Evolutionary conservation across 2,113 vertebrate genomes (phyloP).

Genomic region (Hippolais icterina): DNA sequence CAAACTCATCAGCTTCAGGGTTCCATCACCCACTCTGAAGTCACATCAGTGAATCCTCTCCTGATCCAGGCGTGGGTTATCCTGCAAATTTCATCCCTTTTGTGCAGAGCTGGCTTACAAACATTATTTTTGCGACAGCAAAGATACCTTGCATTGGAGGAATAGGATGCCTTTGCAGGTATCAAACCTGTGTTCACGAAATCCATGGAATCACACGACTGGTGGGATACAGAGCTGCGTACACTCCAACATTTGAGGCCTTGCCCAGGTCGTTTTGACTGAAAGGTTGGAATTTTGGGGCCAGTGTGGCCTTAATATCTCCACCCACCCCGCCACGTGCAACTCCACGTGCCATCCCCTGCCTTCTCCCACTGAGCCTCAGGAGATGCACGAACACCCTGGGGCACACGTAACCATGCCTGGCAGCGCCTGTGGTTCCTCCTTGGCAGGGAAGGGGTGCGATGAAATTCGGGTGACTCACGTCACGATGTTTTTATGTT

Average conservation of each 20-base stretch:
- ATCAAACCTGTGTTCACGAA: neutral
- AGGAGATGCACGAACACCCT: neutral
- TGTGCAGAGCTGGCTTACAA: neutral
- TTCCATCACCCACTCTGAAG: neutral
- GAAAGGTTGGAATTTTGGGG: neutral
- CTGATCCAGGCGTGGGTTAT: neutral
- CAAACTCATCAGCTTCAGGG: neutral
- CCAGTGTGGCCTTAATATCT: neutral
- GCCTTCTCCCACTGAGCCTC: neutral
- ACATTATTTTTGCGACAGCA: neutral
- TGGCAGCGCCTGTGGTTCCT: neutral
- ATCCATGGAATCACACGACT: neutral
- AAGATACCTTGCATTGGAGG: neutral
- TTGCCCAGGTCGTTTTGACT: neutral
- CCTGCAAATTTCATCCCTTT: neutral
- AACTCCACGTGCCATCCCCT: fast-evolving
- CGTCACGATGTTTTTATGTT: neutral
- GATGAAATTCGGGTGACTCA: neutral
- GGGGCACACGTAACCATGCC: fast-evolving
- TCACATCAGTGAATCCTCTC: neutral
- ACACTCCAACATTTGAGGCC: fast-evolving
- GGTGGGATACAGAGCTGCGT: fast-evolving
- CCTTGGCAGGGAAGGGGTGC: neutral
- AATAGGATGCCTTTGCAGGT: conserved; percentile 8
- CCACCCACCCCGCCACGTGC: fast-evolving